Evolutionary conservation across 2,797 vertebrate genomes (phyloP).

Genomic region (Tympanoctomys barrerae): DNA sequence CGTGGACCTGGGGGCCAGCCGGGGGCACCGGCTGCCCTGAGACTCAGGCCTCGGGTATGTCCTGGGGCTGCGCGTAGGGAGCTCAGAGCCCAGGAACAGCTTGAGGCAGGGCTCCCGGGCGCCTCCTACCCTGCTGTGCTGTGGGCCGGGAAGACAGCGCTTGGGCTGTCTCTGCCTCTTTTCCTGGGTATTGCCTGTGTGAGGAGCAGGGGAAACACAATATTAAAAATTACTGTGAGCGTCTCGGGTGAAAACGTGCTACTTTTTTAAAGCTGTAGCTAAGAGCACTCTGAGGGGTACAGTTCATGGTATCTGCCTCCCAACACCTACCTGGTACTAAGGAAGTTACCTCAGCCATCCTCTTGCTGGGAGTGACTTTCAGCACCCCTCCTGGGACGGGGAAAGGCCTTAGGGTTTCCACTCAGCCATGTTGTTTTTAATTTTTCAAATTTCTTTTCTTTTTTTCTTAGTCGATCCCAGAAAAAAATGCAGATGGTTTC

Average conservation of each 20-base stretch:
- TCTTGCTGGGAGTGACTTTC: neutral
- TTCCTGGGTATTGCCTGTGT: neutral
- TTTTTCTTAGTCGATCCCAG: slow-evolving; percentile 92
- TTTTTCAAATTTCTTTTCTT: slow-evolving; percentile 71
- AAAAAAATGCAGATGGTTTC: slow-evolving; percentile 97
- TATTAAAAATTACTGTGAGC: neutral
- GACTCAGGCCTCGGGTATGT: neutral
- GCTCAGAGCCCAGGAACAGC: neutral
- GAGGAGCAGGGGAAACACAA: slow-evolving; percentile 47
- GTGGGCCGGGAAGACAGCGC: neutral
- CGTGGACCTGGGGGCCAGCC: neutral
- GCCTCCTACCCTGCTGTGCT: neutral
- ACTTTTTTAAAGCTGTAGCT: slow-evolving; percentile 45
- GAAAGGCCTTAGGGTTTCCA: neutral
- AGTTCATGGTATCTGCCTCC: neutral
- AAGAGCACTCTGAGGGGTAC: neutral
- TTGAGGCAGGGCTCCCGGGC: neutral
- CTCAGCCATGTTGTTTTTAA: slow-evolving; percentile 46
- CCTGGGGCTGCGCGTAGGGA: neutral
- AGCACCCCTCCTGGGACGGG: neutral
- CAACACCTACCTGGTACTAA: neutral
- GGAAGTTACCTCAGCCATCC: neutral
- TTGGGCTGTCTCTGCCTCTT: slow-evolving; percentile 17
- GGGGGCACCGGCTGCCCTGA: neutral
- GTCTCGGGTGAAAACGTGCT: slow-evolving; percentile 13